A percentile compares a stretch with the other conserved stretches of the same genome.
Evolutionary conservation across 2,888 invertebrate species (phyloP).

Genomic region (Nineta flava): DNA sequence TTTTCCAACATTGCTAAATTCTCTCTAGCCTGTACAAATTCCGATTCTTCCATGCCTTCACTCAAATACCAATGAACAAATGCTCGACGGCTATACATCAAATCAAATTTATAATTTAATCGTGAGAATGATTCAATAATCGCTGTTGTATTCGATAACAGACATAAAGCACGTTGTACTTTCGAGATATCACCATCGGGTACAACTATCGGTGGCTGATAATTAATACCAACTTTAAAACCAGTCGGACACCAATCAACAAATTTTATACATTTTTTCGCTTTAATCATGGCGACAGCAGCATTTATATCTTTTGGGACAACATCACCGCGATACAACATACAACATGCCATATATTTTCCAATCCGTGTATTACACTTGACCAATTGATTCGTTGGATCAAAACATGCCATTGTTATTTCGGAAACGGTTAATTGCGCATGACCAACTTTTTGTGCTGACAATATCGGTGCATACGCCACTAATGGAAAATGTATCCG

Average conservation of each 20-base stretch:
- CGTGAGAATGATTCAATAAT: slow-evolving; percentile 1
- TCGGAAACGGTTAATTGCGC: not conserved
- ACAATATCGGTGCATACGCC: not conserved
- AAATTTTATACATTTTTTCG: not conserved
- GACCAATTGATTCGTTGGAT: not conserved
- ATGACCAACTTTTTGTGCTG: not conserved
- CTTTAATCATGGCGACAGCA: not conserved
- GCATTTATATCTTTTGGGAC: not conserved
- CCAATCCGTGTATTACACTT: not conserved
- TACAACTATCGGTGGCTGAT: slow-evolving; percentile 1
- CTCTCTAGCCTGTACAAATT: slow-evolving; percentile 1
- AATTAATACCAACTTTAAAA: slow-evolving; percentile 1
- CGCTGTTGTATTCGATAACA: slow-evolving; percentile 1
- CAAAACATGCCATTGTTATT: not conserved
- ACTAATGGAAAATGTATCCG: slow-evolving; percentile 1
- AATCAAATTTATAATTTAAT: slow-evolving; percentile 1
- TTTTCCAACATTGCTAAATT: not conserved
- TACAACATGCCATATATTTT: slow-evolving; percentile 2
- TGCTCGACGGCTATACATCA: not conserved
- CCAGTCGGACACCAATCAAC: slow-evolving; percentile 3
- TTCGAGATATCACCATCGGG: slow-evolving; percentile 1
- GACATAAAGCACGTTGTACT: slow-evolving; percentile 1
- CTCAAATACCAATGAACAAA: slow-evolving; percentile 1
- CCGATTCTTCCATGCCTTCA: slow-evolving; percentile 1
- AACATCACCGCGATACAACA: slow-evolving; percentile 2